Base-by-base conservation (phyloP, 2,113 vertebrate species). In the Herpailurus yagouaroundi region DNA sequence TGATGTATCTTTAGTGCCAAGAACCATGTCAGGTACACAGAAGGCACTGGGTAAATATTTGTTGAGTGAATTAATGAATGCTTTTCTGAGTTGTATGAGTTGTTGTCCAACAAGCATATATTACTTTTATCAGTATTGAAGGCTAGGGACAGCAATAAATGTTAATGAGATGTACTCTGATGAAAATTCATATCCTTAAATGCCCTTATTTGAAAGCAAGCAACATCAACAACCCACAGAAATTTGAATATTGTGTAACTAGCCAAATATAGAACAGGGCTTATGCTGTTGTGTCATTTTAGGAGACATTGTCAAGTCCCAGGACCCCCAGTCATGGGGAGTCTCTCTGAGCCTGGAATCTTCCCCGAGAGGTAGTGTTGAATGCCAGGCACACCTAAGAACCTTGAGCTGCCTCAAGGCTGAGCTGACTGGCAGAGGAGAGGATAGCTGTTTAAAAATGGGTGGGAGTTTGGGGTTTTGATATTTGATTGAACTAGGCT, bases 171-270 rank as follows among this genome's bases (percentile, higher is more conserved):
- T 83, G 33, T 33, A 13, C 6, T 41, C 79, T 52, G 63, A 91
- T 82, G 55, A 96, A 91, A 92, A 57, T 68, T 38, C 38, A 79
- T 92, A 60, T 82, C 29, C 36, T 92, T 94, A 74, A 69, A 21
- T 94, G 45, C 36, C 92, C 86, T 94, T 27, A 41, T 73, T 83
- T 50, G 29, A 91, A 94, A 96, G 91, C 4, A 68, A 87, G 79
- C 29, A 91, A 60, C 15, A n/a, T 25, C 71, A 66, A 68, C 33
- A 74, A 79, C 7, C 7, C 16, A 36, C 15, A 18, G 69, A 69
- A 50, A 11, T 52, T 52, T 89, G 66, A 41, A 41, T 64, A 19
- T 6, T 16, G 52, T 21, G 1, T 69, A 48, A 89, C 36, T 23
- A 27, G 66, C 7, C 18, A 50, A 36, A 33, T 11, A 33, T 84